Evolutionary conservation across 2,113 vertebrate genomes (phyloP).

Genomic region (Daboia siamensis): DNA sequence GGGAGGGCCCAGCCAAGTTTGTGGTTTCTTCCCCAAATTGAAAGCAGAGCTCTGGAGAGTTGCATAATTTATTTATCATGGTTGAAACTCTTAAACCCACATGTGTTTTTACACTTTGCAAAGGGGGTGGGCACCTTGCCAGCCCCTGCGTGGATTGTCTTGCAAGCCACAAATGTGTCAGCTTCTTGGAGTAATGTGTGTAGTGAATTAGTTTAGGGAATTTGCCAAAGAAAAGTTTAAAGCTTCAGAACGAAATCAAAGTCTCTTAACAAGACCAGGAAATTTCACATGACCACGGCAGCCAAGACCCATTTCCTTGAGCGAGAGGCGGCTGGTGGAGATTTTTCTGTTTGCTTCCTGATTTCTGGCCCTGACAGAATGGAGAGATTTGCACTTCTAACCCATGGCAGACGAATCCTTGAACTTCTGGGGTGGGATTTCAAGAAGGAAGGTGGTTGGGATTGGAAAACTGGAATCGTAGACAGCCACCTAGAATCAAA

Average conservation of each 20-base stretch:
- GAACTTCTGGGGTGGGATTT: not conserved
- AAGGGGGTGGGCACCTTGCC: not conserved
- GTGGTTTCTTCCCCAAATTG: not conserved
- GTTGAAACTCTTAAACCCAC: fast-evolving
- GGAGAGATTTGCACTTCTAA: not conserved
- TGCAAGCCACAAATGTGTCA: not conserved
- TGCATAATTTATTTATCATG: fast-evolving
- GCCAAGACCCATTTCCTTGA: not conserved
- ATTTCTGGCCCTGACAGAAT: fast-evolving
- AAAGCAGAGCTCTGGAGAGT: fast-evolving
- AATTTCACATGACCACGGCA: not conserved
- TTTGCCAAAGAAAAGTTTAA: not conserved
- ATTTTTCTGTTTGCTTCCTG: not conserved
- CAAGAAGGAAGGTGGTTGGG: not conserved
- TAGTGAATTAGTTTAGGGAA: not conserved
- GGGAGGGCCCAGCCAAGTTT: not conserved
- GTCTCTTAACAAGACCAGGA: not conserved
- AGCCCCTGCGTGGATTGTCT: fast-evolving
- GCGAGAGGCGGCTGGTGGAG: fast-evolving
- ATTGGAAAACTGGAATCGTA: not conserved
- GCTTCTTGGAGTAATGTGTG: not conserved
- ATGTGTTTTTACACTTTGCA: not conserved
- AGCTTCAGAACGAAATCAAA: not conserved
- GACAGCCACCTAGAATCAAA: fast-evolving
- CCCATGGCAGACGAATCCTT: fast-evolving